Percentiles rank a stretch among this genome's conserved stretches.
Evolutionary conservation across 2,113 vertebrate species (phyloP).

Genomic region (Clinocottus analis): DNA sequence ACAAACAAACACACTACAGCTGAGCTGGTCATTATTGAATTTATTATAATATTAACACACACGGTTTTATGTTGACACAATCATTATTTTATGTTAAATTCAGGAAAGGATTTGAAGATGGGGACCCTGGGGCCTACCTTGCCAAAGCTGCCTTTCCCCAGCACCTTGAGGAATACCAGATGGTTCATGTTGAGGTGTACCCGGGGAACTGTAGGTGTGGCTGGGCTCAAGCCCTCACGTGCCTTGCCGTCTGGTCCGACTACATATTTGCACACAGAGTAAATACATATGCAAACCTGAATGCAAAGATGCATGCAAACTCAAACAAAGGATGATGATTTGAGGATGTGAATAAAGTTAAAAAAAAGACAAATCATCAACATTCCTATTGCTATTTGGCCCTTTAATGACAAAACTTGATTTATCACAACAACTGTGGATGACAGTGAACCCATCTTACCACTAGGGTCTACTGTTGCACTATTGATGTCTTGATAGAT

Average conservation of each 20-base stretch:
- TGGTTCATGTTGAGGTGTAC: constrained; percentile 84
- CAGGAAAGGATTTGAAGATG: not conserved
- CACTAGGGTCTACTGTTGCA: constrained; percentile 63
- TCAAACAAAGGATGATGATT: not conserved
- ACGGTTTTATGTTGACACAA: not conserved
- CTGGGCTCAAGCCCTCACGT: constrained; percentile 75
- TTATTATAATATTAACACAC: not conserved
- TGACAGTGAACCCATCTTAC: constrained; percentile 62
- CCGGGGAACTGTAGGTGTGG: constrained; percentile 25
- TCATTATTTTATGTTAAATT: not conserved
- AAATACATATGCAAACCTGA: constrained; percentile 37
- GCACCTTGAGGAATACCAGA: constrained; percentile 93
- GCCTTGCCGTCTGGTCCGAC: constrained; percentile 80
- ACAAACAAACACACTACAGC: not conserved
- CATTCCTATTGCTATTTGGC: not conserved
- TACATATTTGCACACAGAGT: constrained; percentile 41
- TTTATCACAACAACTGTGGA: constrained; percentile 5
- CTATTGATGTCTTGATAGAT: constrained; percentile 87
- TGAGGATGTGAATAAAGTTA: not conserved
- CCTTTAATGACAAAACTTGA: not conserved
- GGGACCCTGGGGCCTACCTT: constrained; percentile 84
- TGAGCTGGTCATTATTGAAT: not conserved
- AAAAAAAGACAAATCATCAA: not conserved
- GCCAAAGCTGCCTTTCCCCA: constrained; percentile 98
- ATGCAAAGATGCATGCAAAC: constrained; percentile 38